A percentile compares a stretch with the other conserved stretches of the same genome.
Conservation (phyloP, 92 coral and sea anemone genomes). For the Zoanthus sociatus region DNA sequence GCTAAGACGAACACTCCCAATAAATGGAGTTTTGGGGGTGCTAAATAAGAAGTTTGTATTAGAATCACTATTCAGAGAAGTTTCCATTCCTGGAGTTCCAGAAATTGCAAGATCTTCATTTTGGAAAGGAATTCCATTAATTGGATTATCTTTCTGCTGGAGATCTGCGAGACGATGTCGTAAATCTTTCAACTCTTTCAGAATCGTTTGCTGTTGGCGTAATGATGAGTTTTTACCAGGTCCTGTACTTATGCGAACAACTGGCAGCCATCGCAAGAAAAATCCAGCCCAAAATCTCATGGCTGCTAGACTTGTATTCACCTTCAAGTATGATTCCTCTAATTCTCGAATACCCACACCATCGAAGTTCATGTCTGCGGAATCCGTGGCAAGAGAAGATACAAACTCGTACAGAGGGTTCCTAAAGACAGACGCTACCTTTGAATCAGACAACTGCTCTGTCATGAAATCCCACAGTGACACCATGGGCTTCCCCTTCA, state of each 20-base stretch:
- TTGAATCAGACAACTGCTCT: slow-evolving; percentile 82
- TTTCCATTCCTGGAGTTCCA: slow-evolving; percentile 55
- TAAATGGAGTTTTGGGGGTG: slow-evolving; percentile 81
- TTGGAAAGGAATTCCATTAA: background rate
- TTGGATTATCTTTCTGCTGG: slow-evolving; percentile 39
- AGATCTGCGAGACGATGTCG: slow-evolving; percentile 79
- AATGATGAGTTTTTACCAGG: slow-evolving; percentile 87
- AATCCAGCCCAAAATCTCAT: slow-evolving; percentile 95
- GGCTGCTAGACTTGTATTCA: slow-evolving; percentile 79
- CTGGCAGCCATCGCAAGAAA: slow-evolving; percentile 94
- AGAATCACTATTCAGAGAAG: slow-evolving; percentile 62
- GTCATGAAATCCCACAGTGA: slow-evolving; percentile 92
- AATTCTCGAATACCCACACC: background rate
- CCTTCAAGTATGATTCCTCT: slow-evolving; percentile 62
- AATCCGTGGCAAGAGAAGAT: slow-evolving; percentile 55
- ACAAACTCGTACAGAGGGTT: slow-evolving; percentile 90
- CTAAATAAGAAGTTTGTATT: slow-evolving; percentile 70
- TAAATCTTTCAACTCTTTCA: slow-evolving; percentile 82
- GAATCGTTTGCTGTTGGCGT: slow-evolving; percentile 94
- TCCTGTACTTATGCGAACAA: slow-evolving; percentile 85
- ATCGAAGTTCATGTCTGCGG: slow-evolving; percentile 39
- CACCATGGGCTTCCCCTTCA: slow-evolving; percentile 68
- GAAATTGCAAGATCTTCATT: slow-evolving; percentile 48
- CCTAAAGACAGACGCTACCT: slow-evolving; percentile 72
- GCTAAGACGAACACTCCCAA: slow-evolving; percentile 74